A percentile compares a stretch with the other conserved stretches of the same genome.
Conservation (phyloP, 2,797 vertebrate genomes). For the Hoplostethus atlanticus region DNA sequence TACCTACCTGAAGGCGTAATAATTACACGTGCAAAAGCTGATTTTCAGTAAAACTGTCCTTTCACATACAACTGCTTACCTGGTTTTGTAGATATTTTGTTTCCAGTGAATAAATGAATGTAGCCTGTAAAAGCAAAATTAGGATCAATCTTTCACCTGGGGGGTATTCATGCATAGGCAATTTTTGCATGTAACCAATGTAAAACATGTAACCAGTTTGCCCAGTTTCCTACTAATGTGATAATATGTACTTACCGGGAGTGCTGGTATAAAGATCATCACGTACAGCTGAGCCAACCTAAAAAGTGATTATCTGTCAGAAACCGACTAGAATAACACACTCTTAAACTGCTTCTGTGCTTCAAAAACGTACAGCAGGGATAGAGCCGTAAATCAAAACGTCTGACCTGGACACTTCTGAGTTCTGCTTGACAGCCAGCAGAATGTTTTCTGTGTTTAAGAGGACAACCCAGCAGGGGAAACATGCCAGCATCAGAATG, state of each 20-base stretch:
- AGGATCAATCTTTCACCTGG: not conserved
- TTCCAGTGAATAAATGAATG: constrained; percentile 77
- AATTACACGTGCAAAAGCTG: not conserved
- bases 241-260: constrained; percentile 88
- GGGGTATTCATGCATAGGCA: not conserved
- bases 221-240: not conserved
- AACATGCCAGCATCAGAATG: constrained; percentile 89
- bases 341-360: not conserved
- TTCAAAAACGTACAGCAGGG: not conserved
- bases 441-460: constrained; percentile 90
- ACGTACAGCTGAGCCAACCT: constrained; percentile 93
- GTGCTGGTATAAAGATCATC: constrained; percentile 91
- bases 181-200: not conserved
- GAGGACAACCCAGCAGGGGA: constrained; percentile 93
- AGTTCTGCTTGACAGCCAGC: constrained; percentile 85
- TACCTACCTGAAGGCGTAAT: not conserved
- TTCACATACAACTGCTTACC: constrained; percentile 49
- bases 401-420: constrained; percentile 87
- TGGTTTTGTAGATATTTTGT: constrained; percentile 81
- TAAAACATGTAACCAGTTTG: not conserved
- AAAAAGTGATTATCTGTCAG: constrained; percentile 23
- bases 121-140: constrained; percentile 67
- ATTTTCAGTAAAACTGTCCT: not conserved
- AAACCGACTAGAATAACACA: not conserved
- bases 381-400: not conserved